These are phyloP conservation scores for Eupsittula cactorum DNA, from an alignment of 2,113 vertebrate species.

Conservation along the genomic window DNA sequence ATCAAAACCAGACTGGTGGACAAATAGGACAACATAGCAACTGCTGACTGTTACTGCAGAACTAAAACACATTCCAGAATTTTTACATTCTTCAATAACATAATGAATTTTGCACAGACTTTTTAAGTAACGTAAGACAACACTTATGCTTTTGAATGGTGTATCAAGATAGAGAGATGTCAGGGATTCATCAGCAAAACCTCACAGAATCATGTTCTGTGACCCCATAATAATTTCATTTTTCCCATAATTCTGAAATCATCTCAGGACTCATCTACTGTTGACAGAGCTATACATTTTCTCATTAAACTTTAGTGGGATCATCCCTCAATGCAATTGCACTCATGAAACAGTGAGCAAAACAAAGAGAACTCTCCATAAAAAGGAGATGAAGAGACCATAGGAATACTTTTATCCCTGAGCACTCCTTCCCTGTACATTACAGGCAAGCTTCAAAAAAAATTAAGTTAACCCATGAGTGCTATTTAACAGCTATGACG, in stretches of 20 bases:
- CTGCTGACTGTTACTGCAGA: background rate
- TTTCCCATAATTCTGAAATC: background rate
- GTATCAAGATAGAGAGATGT: background rate
- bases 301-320: background rate
- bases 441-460: background rate
- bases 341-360: background rate
- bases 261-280: background rate
- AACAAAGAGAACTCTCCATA: background rate
- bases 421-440: background rate
- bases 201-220: background rate
- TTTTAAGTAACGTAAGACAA: background rate
- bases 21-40: background rate
- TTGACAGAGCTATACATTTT: background rate
- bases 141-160: background rate
- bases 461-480: background rate
- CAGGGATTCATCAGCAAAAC: background rate
- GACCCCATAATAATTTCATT: background rate
- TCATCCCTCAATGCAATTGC: background rate
- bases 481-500: background rate
- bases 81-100: background rate
- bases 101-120: background rate
- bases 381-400: constrained; percentile 1
- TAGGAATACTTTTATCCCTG: background rate
- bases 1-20: background rate
- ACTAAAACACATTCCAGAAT: background rate